phyloP scores from a whole-genome alignment of 2,797 vertebrate genomes.

The Neosilurus mollespiculum region DNA sequence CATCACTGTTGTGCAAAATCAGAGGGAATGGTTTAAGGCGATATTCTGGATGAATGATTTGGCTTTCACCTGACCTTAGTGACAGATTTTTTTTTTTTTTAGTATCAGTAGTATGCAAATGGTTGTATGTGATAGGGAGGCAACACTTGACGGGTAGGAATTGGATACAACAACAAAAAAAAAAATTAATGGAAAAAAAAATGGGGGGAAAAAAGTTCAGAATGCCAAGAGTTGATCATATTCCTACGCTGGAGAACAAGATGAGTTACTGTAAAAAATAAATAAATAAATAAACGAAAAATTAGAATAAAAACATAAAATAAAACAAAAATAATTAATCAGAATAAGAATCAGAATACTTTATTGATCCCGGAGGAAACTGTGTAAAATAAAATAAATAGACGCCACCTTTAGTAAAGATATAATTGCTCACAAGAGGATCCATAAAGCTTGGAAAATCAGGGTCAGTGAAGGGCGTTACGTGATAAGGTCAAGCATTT shows the following conservation, averaged over 20 bases:
- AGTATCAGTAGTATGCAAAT: neutral
- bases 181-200: too few species aligned
- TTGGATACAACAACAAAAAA: too few species aligned
- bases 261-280: neutral
- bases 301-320: too few species aligned
- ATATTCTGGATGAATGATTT: neutral
- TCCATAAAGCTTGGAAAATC: conserved; percentile 13
- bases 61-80: too few species aligned
- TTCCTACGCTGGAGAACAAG: neutral
- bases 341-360: too few species aligned
- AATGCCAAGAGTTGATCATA: neutral
- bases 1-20: neutral
- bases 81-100: neutral
- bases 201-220: too few species aligned
- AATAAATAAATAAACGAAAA: too few species aligned
- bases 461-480: conserved; percentile 20
- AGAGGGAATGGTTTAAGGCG: neutral
- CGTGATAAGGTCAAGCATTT: conserved; percentile 48
- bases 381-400: too few species aligned
- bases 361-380: too few species aligned
- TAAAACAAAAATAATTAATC: too few species aligned
- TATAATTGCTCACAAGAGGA: conserved; percentile 44
- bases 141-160: too few species aligned
- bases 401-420: neutral
- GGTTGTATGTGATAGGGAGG: too few species aligned